These are phyloP conservation scores for Baryphthengus martii DNA, from an alignment of 2,113 vertebrate genomes.

Conservation along the genomic window DNA sequence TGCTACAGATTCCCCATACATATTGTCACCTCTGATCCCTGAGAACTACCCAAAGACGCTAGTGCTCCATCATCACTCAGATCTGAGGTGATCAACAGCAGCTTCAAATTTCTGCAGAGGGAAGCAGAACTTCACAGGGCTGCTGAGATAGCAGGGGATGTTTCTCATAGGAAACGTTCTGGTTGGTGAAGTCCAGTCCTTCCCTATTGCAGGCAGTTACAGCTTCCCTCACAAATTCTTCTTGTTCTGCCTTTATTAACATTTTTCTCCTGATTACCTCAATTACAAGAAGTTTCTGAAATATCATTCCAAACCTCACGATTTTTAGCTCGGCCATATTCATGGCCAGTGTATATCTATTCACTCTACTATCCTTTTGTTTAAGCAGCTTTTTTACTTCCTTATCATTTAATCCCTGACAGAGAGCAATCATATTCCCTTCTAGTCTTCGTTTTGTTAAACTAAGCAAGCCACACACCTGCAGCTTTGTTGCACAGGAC, in stretches of 20 bases:
- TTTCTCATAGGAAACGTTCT: neutral
- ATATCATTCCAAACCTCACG: neutral
- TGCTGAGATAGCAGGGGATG: slow-evolving; percentile 9
- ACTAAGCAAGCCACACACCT: neutral
- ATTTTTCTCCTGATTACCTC: neutral
- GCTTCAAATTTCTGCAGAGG: neutral
- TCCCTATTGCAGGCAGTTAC: neutral
- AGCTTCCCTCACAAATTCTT: neutral
- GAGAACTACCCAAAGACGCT: neutral
- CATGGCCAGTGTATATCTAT: neutral
- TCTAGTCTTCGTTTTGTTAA: neutral
- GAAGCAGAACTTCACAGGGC: neutral
- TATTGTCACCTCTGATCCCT: neutral
- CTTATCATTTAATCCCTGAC: neutral
- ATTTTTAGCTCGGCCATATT: neutral
- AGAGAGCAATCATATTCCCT: neutral
- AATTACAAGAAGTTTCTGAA: neutral
- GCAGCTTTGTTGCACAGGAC: neutral
- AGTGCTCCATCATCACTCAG: neutral
- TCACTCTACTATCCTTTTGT: neutral
- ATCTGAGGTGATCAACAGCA: neutral
- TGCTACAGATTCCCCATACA: neutral
- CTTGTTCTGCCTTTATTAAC: neutral
- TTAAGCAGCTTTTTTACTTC: neutral
- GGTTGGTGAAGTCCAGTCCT: neutral